Conservation (phyloP, 30 jellyfish, hydroid and myxozoan species). For the Pseudorhiza aurosa region DNA sequence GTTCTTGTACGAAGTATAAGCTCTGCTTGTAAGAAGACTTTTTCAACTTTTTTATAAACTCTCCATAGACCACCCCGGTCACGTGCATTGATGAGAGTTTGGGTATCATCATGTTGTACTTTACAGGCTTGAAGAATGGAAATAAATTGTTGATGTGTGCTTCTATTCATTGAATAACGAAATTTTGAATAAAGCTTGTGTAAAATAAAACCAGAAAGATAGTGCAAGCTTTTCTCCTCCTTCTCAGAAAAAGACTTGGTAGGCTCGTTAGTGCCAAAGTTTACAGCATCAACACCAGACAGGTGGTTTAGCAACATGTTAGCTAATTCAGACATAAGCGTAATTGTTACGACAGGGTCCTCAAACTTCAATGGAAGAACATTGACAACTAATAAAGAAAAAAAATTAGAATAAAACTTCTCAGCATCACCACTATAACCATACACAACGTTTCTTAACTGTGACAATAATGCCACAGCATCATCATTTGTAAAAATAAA, state of each 20-base stretch:
- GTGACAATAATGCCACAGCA: constrained; percentile 13
- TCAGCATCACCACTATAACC: constrained; percentile 41
- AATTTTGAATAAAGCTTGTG: constrained; percentile 31
- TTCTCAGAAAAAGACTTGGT: constrained; percentile 27
- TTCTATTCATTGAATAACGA: constrained; percentile 4
- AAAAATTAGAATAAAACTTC: constrained; percentile 32
- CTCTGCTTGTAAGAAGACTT: constrained; percentile 10
- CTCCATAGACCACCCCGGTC: constrained; percentile 37
- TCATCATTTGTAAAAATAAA: constrained; percentile 14
- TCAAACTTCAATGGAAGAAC: constrained; percentile 36
- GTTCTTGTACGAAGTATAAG: constrained; percentile 5
- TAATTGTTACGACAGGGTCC: constrained; percentile 15
- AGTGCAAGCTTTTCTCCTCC: constrained; percentile 42
- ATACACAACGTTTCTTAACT: constrained; percentile 10
- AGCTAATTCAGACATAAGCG: constrained; percentile 49
- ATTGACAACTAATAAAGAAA: constrained; percentile 28
- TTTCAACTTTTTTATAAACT: background rate
- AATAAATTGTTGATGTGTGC: background rate
- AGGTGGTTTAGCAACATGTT: constrained; percentile 12
- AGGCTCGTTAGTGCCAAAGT: constrained; percentile 16
- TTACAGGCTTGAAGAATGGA: constrained; percentile 31
- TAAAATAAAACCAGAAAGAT: constrained; percentile 37
- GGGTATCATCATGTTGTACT: constrained; percentile 1
- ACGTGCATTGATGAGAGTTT: constrained; percentile 18
- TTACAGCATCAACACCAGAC: background rate